Percentiles rank a stretch among this genome's conserved stretches.
These are phyloP conservation scores for Nycteola revayana DNA, from an alignment of 2,888 invertebrate genomes.

Conservation along the genomic window DNA sequence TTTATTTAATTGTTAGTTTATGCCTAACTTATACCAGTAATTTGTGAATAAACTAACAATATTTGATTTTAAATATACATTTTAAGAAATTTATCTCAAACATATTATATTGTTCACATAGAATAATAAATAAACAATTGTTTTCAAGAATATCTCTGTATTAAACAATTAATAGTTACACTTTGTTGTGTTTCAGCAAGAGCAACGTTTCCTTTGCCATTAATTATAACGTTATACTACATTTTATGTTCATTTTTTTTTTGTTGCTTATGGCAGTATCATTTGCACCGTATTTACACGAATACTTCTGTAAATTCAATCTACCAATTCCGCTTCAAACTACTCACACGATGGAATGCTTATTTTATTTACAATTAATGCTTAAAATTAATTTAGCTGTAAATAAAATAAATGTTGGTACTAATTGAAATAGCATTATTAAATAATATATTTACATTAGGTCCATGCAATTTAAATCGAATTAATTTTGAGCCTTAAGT, in stretches of 20 bases:
- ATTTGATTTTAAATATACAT: no score
- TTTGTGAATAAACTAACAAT: no score
- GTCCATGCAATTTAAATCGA: constrained; percentile 33
- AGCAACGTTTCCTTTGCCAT: constrained; percentile 43
- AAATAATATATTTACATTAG: constrained; percentile 37
- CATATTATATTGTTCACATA: no score
- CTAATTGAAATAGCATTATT: constrained; percentile 28
- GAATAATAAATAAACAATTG: background rate
- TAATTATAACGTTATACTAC: constrained; percentile 33
- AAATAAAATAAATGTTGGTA: constrained; percentile 30
- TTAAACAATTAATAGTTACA: constrained; percentile 29
- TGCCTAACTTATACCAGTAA: no score
- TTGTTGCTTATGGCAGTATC: constrained; percentile 48
- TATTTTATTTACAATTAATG: constrained; percentile 43
- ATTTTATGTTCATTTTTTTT: constrained; percentile 23
- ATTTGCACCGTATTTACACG: constrained; percentile 55
- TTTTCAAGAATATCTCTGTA: constrained; percentile 19
- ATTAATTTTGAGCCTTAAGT: constrained; percentile 31
- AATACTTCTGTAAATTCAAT: constrained; percentile 34
- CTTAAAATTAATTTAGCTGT: constrained; percentile 15
- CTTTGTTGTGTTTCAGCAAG: constrained; percentile 56
- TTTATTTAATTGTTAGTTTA: no score
- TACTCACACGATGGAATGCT: constrained; percentile 67
- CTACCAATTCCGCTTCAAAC: constrained; percentile 54
- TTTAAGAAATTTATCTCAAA: no score